Conservation (phyloP, 2,113 vertebrate genomes). For the Lagenorhynchus albirostris region DNA sequence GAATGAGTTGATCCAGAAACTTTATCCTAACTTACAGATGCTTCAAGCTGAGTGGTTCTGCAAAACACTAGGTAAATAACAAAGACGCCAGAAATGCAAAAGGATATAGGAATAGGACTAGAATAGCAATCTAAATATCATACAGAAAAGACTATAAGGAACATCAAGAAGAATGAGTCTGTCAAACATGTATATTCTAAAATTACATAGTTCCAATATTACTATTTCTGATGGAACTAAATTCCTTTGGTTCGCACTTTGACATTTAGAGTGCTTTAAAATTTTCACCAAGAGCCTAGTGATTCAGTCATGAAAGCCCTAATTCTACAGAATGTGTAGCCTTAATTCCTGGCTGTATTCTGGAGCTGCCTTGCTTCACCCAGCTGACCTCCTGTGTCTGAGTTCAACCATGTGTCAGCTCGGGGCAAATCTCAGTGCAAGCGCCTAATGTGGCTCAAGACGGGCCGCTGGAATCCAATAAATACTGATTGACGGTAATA, state of each 20-base stretch:
- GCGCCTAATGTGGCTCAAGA: not conserved
- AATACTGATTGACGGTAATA: slow-evolving; percentile 71
- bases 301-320: not conserved
- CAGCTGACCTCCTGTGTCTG: not conserved
- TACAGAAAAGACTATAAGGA: not conserved
- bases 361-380: not conserved
- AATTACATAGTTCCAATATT: not conserved
- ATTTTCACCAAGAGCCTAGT: not conserved
- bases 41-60: not conserved
- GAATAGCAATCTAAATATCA: not conserved
- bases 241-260: not conserved
- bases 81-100: slow-evolving; percentile 10
- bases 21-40: not conserved
- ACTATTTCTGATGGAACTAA: not conserved
- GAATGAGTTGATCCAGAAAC: not conserved
- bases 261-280: not conserved
- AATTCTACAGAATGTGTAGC: not conserved
- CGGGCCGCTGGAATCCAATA: slow-evolving; percentile 60
- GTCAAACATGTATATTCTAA: not conserved
- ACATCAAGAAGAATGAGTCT: slow-evolving; percentile 13
- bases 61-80: not conserved
- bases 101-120: not conserved
- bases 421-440: slow-evolving; percentile 2
- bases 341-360: not conserved
- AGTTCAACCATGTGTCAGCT: not conserved